Conservation (phyloP, 2,888 invertebrate genomes). For the Gymnosoma rotundatum region DNA sequence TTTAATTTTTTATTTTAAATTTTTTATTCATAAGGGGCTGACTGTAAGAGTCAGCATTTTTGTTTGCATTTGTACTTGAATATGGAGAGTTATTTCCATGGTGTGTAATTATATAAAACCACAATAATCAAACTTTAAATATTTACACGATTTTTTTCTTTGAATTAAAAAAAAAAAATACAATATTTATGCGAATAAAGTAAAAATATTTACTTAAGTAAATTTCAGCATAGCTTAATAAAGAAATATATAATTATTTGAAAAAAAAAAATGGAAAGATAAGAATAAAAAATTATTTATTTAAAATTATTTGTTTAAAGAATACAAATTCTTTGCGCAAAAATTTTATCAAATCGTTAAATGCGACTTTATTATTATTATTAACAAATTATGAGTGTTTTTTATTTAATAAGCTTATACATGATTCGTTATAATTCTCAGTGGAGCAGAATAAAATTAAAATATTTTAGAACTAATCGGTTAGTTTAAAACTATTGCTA, state of each 20-base stretch:
- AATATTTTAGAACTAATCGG: too few species aligned
- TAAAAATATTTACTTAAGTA: constrained; percentile 14
- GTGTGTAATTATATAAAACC: constrained; percentile 52
- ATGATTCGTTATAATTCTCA: too few species aligned
- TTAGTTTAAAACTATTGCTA: too few species aligned
- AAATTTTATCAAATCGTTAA: too few species aligned
- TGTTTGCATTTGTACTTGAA: constrained; percentile 11
- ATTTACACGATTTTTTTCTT: constrained; percentile 40
- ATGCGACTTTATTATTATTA: too few species aligned
- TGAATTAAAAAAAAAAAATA: not conserved
- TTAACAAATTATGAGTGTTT: too few species aligned
- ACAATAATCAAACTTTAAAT: constrained; percentile 49
- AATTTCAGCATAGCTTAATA: not conserved
- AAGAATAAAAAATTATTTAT: too few species aligned
- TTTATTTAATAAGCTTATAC: too few species aligned
- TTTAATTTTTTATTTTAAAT: constrained; percentile 10
- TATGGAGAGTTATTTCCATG: constrained; percentile 38
- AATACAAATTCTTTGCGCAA: too few species aligned
- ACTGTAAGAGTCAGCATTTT: constrained; percentile 35
- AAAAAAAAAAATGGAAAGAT: not conserved
- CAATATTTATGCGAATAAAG: constrained; percentile 9
- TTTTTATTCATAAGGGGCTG: constrained; percentile 41
- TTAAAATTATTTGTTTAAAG: too few species aligned
- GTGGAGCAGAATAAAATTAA: too few species aligned
- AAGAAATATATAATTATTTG: not conserved